Base-by-base conservation (phyloP, 1,140 invertebrate genomes). In the Mamestra configurata region DNA sequence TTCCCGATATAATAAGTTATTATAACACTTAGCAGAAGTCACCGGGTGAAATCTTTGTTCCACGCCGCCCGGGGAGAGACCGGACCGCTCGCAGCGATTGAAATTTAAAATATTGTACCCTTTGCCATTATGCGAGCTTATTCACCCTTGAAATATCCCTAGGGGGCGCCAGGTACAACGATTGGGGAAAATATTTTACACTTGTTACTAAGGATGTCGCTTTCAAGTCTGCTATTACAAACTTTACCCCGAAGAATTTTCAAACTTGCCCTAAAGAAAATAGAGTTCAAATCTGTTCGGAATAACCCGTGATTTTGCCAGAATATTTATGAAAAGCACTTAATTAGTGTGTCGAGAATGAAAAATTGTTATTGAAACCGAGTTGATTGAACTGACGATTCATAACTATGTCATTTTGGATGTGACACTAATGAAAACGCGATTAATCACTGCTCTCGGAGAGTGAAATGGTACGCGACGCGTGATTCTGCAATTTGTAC, bases 101-200 rank as follows among this genome's bases (percentile, higher is more conserved):
- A 95, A 95, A 95, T 95, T 95, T 95, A 95, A 95, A 95, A 95
- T 95, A 95, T 95, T 94, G 93, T 95, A 94, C 95, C 92, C 94
- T 93, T 93, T 95, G 92, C 95, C 91, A 95, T 95, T 95, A 95
- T 95, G 89, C 94, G 90, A 92, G 94, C 94, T 95, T 94, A 94
- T 94, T 95, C 95, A 95, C 94, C 95, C 95, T 94, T 95, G 94
- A 95, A 95, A 95, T 95, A 95, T 95, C 95, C 93, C 95, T 89
- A 78, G 94, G 95, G 89, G 94, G 90, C 88, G 87, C 86, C 93
- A 95, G 95, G 94, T 95, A 95, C 92, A 88, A 88, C 91, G 90
- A 93, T 92, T 92, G 93, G 92, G 93, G 93, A 94, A 93, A 95
- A 94, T 93, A 94, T 93, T 93, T 94, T 94, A 95, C 94, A 95